A percentile compares a stretch with the other conserved stretches of the same genome.
Evolutionary conservation across 2,797 vertebrate genomes (phyloP).

Genomic region (Podarcis siculus): DNA sequence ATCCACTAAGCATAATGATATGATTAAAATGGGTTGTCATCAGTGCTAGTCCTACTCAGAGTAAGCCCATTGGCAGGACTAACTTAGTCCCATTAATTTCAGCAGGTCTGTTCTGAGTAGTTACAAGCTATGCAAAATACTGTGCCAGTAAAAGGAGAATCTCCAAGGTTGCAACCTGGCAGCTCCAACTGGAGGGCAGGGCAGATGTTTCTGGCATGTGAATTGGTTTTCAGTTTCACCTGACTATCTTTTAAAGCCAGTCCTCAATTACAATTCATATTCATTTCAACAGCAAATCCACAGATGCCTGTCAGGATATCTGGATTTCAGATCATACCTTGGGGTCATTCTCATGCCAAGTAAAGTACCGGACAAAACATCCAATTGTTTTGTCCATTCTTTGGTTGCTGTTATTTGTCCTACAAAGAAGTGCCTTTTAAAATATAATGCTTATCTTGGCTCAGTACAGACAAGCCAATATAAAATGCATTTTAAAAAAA

Average conservation of each 20-base stretch:
- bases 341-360: conserved; percentile 11
- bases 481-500: conserved; percentile 15
- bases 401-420: neutral
- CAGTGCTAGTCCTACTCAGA: too few species aligned
- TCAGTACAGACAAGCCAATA: neutral
- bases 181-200: neutral
- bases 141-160: too few species aligned
- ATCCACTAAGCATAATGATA: conserved; percentile 16
- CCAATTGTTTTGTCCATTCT: neutral
- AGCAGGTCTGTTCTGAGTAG: too few species aligned
- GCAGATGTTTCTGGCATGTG: neutral
- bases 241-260: neutral
- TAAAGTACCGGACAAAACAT: neutral
- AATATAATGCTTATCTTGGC: neutral
- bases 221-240: neutral
- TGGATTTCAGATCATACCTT: neutral
- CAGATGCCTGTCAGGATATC: neutral
- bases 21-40: too few species aligned
- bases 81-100: too few species aligned
- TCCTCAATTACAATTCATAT: neutral
- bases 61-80: too few species aligned
- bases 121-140: too few species aligned
- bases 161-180: neutral
- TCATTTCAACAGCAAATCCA: neutral
- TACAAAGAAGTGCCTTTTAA: neutral